These are phyloP conservation scores for Podiceps cristatus DNA, from an alignment of 2,113 vertebrate species.

Conservation along the genomic window DNA sequence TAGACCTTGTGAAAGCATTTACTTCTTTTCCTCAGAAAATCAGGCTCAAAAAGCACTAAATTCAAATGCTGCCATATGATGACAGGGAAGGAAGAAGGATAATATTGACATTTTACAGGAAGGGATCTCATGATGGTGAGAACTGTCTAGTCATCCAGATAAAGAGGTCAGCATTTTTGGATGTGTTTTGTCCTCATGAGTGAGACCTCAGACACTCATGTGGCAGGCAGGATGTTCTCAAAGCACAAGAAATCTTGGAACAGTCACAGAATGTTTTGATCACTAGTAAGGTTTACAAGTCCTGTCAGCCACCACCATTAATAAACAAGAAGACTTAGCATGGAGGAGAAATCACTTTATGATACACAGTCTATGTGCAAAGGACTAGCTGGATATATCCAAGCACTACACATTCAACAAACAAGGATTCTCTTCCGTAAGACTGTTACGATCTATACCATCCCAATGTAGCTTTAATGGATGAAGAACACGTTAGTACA, in stretches of 20 bases:
- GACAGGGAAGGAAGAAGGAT: background rate
- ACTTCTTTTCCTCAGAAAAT: background rate
- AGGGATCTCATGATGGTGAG: background rate
- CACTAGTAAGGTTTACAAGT: background rate
- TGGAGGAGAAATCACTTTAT: background rate
- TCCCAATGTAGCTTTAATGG: background rate
- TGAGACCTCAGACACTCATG: background rate
- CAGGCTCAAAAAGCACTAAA: background rate
- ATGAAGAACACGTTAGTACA: background rate
- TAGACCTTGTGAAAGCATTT: background rate
- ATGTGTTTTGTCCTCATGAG: background rate
- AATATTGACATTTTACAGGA: background rate
- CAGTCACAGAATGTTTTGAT: background rate
- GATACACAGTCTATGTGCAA: background rate
- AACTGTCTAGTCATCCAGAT: background rate
- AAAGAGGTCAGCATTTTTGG: background rate
- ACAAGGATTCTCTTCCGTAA: background rate
- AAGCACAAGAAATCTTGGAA: background rate
- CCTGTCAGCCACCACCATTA: background rate
- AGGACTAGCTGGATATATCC: background rate
- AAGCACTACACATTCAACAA: background rate
- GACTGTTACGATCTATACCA: background rate
- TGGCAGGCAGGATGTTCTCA: background rate
- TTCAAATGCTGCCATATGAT: background rate
- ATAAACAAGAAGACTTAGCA: background rate